Evolutionary conservation across 2,888 invertebrate species (phyloP).

Genomic region (Tridacna gigas): DNA sequence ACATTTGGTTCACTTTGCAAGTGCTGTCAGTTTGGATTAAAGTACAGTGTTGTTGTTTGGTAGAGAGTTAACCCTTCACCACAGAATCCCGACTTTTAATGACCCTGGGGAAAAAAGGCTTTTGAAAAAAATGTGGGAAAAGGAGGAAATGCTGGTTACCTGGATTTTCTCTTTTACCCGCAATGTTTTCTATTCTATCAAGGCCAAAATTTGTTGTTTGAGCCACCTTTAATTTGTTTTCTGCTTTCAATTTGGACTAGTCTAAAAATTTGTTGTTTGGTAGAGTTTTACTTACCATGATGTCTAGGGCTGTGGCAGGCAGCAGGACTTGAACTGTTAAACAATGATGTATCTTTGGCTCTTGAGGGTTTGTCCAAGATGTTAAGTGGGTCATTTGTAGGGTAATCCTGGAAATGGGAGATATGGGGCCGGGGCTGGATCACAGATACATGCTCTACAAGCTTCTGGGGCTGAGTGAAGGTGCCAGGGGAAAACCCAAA

Average conservation of each 20-base stretch:
- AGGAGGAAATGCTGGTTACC: too few species aligned
- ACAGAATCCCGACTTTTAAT: too few species aligned
- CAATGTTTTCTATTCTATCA: too few species aligned
- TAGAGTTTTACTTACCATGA: slow-evolving; percentile 60
- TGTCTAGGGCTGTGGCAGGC: slow-evolving; percentile 75
- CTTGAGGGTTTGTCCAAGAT: slow-evolving; percentile 76
- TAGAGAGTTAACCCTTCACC: too few species aligned
- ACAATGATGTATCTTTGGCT: slow-evolving; percentile 69
- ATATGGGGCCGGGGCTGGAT: slow-evolving; percentile 75
- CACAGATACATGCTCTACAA: slow-evolving; percentile 82
- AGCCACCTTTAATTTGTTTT: too few species aligned
- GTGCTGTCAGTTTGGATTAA: too few species aligned
- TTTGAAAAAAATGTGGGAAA: too few species aligned
- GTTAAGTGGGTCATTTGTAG: slow-evolving; percentile 73
- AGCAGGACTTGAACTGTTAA: slow-evolving; percentile 69
- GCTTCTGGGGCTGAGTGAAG: slow-evolving; percentile 72
- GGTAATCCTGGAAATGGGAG: slow-evolving; percentile 62
- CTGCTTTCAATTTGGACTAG: not conserved
- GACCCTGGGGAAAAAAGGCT: too few species aligned
- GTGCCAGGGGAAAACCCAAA: slow-evolving; percentile 60
- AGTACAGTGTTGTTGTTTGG: too few species aligned
- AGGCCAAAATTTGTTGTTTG: too few species aligned
- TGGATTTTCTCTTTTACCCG: too few species aligned
- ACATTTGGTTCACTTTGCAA: too few species aligned
- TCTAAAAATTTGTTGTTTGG: not conserved